Evolutionary conservation across 2,113 vertebrate species (phyloP).

Genomic region (Pteropus alecto): DNA sequence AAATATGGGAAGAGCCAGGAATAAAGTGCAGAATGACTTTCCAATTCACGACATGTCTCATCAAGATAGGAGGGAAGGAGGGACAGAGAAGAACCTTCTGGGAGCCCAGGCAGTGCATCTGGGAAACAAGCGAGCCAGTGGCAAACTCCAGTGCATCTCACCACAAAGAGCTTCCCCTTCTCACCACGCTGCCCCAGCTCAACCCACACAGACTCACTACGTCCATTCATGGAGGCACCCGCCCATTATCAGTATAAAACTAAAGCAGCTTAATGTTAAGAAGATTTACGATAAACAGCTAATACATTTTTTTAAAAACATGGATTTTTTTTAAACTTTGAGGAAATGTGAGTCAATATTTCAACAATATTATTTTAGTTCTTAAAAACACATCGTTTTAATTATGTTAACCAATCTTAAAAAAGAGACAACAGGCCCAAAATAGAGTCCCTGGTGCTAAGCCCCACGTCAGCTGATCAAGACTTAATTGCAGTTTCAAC

Average conservation of each 20-base stretch:
- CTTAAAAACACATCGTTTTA: not conserved
- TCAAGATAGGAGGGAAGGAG: not conserved
- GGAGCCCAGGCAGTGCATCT: too few relatives aligned
- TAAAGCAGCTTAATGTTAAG: not conserved
- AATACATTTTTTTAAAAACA: not conserved
- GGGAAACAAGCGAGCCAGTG: not conserved
- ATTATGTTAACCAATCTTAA: not conserved
- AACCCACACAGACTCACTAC: not conserved
- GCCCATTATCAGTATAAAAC: not conserved
- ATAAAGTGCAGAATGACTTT: not conserved
- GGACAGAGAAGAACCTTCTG: not conserved
- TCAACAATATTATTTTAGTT: slow-evolving; percentile 10
- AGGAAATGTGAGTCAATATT: not conserved
- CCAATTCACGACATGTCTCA: not conserved
- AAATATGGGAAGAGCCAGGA: not conserved
- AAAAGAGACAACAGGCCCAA: not conserved
- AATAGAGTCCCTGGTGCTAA: not conserved
- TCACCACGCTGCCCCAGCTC: not conserved
- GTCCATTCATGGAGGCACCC: fast-evolving
- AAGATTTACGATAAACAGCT: not conserved
- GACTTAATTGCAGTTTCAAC: not conserved
- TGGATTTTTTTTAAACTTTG: not conserved
- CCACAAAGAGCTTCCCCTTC: not conserved
- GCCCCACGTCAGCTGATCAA: not conserved
- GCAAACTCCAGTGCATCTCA: too few relatives aligned